Base-by-base conservation (phyloP, 2,113 vertebrate genomes). In the Plotosus lineatus region DNA sequence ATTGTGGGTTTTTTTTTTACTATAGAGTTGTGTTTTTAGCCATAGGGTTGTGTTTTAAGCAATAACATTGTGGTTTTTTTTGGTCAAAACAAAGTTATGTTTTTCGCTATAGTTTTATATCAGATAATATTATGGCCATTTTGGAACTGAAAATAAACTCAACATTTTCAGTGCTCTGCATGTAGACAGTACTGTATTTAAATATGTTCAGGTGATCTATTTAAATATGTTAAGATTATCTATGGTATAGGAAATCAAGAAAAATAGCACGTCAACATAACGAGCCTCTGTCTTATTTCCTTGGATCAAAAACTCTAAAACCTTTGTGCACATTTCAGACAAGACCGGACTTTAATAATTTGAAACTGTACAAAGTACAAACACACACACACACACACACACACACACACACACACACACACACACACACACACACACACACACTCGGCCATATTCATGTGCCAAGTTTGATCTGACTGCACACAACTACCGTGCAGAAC, bases 331-430 rank as follows among this genome's bases (percentile, higher is more conserved):
- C 46, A 50, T 51, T 73, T 73, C 46, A 31, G 46, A 72, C 46
- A 63, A 50, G 46, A 51, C 28, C 33, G 17, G 12, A n/a, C n/a
- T 73, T 50, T 50, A 38, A 31, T 28, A 31, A 14, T n/a, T 33
- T 55, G 9, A 75, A 75, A 31, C n/a, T 75, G 17, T 28, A 46
- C 50, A 40, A 44, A 11, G 33, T 42, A 58, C 28, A 63, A 63
- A 82, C n/a, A 60, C 68, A 58, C 17, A 46, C 68, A 33, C 66
- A 58, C 15, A 38, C 44, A 55, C 46, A 69, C 12, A 63, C 74
- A 82, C n/a, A 60, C 68, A 58, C 17, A 46, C 68, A 33, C 66
- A 58, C 15, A 38, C 44, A 55, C 46, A 69, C 31, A 26, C 48
- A 50, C 31, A 33, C 51, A 11, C 74, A 31, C 55, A 60, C 44